phyloP scores from a whole-genome alignment of 1,140 invertebrate genomes.

The Drosophila erecta region DNA sequence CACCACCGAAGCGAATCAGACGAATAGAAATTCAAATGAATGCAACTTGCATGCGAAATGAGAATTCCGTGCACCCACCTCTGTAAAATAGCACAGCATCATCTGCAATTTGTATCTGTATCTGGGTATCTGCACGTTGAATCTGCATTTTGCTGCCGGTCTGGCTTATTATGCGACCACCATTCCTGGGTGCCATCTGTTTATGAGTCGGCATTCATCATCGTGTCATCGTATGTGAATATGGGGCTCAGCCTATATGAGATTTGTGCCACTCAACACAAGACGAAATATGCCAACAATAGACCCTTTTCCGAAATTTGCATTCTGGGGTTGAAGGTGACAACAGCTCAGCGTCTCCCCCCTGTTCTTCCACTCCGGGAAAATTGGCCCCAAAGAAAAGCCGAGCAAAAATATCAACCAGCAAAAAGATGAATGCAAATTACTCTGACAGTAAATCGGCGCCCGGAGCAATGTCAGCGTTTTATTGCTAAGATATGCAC shows the following conservation, averaged over 20 bases:
- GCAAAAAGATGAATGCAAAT: constrained; percentile 62
- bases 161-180: constrained; percentile 51
- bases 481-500: constrained; percentile 74
- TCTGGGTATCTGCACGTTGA: constrained; percentile 1
- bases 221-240: constrained; percentile 22
- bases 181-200: constrained; percentile 27
- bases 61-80: constrained; percentile 22
- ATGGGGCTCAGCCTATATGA: constrained; percentile 29
- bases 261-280: constrained; percentile 67
- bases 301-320: constrained; percentile 43
- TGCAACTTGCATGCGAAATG: constrained; percentile 65
- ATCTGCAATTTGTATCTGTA: constrained; percentile 25
- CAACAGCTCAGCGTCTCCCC: constrained; percentile 7
- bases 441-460: constrained; percentile 59
- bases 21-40: constrained; percentile 56
- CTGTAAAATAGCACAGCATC: constrained; percentile 14
- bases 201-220: constrained; percentile 55
- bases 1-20: constrained; percentile 18
- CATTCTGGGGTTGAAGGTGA: constrained; percentile 41
- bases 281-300: constrained; percentile 60
- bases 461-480: constrained; percentile 51
- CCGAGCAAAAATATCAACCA: constrained; percentile 16
- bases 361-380: constrained; percentile 17
- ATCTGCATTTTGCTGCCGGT: constrained; percentile 34
- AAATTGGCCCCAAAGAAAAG: constrained; percentile 56